Evolutionary conservation across 2,888 invertebrate species (phyloP).

Genomic region (Xanthia icteritia): DNA sequence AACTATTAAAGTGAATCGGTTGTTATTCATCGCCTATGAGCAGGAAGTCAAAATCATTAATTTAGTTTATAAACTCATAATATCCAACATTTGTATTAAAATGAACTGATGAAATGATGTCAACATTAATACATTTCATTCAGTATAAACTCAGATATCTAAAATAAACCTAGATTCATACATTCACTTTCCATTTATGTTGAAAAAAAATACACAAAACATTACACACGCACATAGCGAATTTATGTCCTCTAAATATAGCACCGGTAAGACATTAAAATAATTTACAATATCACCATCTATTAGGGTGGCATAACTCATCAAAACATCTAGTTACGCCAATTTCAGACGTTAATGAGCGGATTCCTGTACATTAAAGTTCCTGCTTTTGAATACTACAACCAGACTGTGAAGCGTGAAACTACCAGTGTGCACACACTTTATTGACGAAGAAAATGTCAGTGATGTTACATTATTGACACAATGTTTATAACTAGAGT

Average conservation of each 20-base stretch:
- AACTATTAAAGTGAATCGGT: slow-evolving; percentile 24
- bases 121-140: no score
- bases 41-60: slow-evolving; percentile 38
- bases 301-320: slow-evolving; percentile 42
- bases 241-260: slow-evolving; percentile 8
- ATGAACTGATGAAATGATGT: neutral
- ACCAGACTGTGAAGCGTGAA: slow-evolving; percentile 50
- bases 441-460: neutral
- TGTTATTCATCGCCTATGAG: slow-evolving; percentile 27
- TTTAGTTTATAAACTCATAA: slow-evolving; percentile 14
- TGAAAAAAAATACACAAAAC: no score
- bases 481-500: neutral
- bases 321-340: slow-evolving; percentile 56
- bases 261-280: neutral
- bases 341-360: slow-evolving; percentile 62
- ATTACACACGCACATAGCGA: no score
- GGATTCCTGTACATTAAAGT: slow-evolving; percentile 50
- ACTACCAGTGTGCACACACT: slow-evolving; percentile 23
- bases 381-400: slow-evolving; percentile 47
- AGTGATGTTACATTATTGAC: neutral
- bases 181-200: no score
- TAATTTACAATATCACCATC: slow-evolving; percentile 23
- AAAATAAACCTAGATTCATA: no score
- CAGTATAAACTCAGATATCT: no score
- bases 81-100: neutral